Conservation (phyloP, 2,797 vertebrate genomes). For the Poeciliopsis infans region DNA sequence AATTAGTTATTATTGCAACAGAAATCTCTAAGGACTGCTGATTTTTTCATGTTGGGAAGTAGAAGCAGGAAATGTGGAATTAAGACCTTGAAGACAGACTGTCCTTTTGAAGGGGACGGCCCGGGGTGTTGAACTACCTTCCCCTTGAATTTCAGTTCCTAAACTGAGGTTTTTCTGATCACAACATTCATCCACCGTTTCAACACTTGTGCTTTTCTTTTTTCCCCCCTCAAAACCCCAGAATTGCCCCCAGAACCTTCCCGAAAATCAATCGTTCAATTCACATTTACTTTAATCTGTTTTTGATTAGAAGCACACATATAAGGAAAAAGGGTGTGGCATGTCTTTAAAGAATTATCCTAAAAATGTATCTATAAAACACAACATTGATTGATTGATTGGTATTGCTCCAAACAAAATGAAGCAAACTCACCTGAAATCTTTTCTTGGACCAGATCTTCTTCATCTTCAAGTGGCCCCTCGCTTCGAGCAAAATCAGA, state of each 20-base stretch:
- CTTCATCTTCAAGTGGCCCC: slow-evolving; percentile 87
- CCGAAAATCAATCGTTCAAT: not conserved
- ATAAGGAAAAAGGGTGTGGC: slow-evolving; percentile 62
- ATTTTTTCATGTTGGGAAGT: slow-evolving; percentile 16
- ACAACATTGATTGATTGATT: not conserved
- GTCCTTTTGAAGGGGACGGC: not conserved
- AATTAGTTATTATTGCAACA: slow-evolving; percentile 30
- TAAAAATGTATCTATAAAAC: not conserved
- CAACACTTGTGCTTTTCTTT: not conserved
- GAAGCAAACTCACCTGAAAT: slow-evolving; percentile 89
- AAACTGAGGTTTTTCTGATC: not conserved
- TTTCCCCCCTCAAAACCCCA: not conserved
- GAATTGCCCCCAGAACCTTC: not conserved
- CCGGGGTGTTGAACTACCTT: not conserved
- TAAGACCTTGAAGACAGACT: slow-evolving; percentile 5
- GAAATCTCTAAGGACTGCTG: slow-evolving; percentile 15
- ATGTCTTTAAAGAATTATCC: slow-evolving; percentile 6
- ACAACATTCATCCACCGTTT: not conserved
- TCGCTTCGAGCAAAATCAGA: slow-evolving; percentile 54
- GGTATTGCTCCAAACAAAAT: not conserved
- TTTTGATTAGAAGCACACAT: slow-evolving; percentile 2
- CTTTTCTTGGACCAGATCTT: slow-evolving; percentile 99
- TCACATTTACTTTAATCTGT: slow-evolving; percentile 1
- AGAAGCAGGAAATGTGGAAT: slow-evolving; percentile 3
- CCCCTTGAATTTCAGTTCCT: not conserved